These are phyloP conservation scores for Tachina lurida DNA, from an alignment of 2,888 invertebrate species.

Conservation along the genomic window DNA sequence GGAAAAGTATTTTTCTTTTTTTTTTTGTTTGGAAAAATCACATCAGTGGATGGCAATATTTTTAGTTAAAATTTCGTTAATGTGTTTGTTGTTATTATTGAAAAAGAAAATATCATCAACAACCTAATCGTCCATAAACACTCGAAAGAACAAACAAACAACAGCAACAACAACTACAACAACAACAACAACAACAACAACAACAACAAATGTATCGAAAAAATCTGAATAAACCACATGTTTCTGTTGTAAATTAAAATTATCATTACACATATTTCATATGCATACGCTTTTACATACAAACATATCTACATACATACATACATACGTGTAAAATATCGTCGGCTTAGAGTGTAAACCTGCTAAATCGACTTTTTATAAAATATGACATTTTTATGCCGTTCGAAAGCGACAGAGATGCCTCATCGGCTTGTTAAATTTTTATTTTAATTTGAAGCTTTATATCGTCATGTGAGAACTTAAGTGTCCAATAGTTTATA, in stretches of 20 bases:
- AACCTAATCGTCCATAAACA: conserved; percentile 68
- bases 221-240: conserved; percentile 59
- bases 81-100: conserved; percentile 7
- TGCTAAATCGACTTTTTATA: too few relatives aligned
- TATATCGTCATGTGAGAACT: too few relatives aligned
- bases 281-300: neutral
- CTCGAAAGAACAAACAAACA: conserved; percentile 49
- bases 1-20: neutral
- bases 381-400: too few relatives aligned
- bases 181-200: conserved; percentile 1
- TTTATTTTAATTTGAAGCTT: too few relatives aligned
- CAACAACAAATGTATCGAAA: neutral
- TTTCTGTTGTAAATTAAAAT: conserved; percentile 47
- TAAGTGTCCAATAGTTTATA: too few relatives aligned
- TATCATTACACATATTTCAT: conserved; percentile 3
- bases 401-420: too few relatives aligned
- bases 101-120: conserved; percentile 35
- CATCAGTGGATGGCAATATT: conserved; percentile 67
- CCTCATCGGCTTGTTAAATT: too few relatives aligned
- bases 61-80: conserved; percentile 58
- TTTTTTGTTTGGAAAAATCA: conserved; percentile 7
- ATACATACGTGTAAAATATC: too few relatives aligned
- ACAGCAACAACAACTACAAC: conserved; percentile 27
- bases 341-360: too few relatives aligned
- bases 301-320: too few relatives aligned